Conservation (phyloP, 2,113 vertebrate genomes). For the Calyptomena viridis region DNA sequence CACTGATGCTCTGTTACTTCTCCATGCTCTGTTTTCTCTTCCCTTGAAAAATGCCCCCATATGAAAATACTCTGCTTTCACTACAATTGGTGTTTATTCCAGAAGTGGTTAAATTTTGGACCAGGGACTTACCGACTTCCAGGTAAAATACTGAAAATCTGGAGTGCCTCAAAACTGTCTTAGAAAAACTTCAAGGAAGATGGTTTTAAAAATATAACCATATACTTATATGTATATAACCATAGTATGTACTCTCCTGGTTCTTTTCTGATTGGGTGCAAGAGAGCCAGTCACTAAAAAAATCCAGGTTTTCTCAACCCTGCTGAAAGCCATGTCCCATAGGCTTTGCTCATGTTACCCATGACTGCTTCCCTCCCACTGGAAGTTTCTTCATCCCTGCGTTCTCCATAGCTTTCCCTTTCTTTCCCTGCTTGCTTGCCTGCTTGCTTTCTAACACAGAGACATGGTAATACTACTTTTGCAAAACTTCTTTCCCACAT, state of each 20-base stretch:
- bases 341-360: not conserved
- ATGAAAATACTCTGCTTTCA: not conserved
- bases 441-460: not conserved
- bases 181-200: not conserved
- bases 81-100: not conserved
- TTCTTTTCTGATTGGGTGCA: not conserved
- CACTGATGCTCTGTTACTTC: not conserved
- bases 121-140: not conserved
- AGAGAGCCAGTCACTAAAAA: not conserved
- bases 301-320: not conserved
- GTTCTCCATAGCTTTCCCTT: not conserved
- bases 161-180: not conserved
- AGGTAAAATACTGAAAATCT: not conserved
- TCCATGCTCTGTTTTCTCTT: not conserved
- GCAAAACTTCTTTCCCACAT: not conserved
- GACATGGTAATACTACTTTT: not conserved
- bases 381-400: not conserved
- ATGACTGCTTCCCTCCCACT: not conserved
- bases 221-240: not conserved
- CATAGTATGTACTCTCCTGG: not conserved
- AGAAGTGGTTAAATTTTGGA: not conserved
- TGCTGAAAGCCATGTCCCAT: not conserved
- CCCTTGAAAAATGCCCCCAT: not conserved
- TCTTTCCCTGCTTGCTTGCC: not conserved
- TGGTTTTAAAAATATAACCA: not conserved